A percentile compares a stretch with the other conserved stretches of the same genome.
phyloP scores from a whole-genome alignment of 2,113 vertebrate species.

The Pandion haliaetus region DNA sequence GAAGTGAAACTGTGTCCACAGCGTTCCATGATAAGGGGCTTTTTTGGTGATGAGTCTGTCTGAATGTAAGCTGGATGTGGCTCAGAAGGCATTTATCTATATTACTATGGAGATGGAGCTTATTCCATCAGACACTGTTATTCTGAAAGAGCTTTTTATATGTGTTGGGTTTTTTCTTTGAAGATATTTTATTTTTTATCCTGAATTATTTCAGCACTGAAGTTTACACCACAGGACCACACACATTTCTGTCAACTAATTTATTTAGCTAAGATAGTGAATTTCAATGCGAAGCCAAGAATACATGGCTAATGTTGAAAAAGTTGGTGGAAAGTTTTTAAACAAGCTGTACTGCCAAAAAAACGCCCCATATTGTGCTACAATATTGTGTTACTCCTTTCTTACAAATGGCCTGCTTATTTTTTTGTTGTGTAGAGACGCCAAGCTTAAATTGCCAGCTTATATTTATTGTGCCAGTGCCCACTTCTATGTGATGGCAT shows the following conservation, averaged over 20 bases:
- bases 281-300: not conserved
- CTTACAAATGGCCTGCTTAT: not conserved
- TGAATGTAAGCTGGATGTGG: not conserved
- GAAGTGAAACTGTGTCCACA: not conserved
- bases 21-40: not conserved
- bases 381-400: not conserved
- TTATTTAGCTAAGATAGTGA: not conserved
- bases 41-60: not conserved
- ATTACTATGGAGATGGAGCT: not conserved
- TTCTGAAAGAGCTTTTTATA: not conserved
- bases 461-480: not conserved
- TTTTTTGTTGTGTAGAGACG: not conserved
- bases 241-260: not conserved
- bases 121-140: not conserved
- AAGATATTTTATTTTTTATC: not conserved
- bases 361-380: not conserved
- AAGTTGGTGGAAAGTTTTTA: not conserved
- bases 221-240: not conserved
- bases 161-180: not conserved
- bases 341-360: not conserved
- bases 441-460: not conserved
- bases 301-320: not conserved
- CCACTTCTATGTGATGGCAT: accelerated
- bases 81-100: not conserved
- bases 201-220: not conserved